A percentile compares a stretch with the other conserved stretches of the same genome.
Conservation (phyloP, 2,113 vertebrate genomes). For the Microtus montanus region DNA sequence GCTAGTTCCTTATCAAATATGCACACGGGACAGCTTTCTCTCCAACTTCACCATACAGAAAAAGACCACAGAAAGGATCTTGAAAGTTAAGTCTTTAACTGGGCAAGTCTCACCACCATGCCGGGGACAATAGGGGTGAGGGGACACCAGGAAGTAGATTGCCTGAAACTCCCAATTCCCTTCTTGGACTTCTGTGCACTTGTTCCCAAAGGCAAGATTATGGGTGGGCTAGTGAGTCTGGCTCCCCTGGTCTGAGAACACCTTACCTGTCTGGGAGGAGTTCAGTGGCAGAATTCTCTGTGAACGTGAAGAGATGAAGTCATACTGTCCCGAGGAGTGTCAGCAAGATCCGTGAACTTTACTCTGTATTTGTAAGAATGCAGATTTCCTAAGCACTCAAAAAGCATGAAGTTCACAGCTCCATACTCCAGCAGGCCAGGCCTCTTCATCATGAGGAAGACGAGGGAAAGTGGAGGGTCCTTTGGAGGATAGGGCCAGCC, state of each 20-base stretch:
- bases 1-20: not conserved
- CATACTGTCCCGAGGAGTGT: not conserved
- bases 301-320: not conserved
- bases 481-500: rapidly evolving
- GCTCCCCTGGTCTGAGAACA: not conserved
- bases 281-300: not conserved
- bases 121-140: not conserved
- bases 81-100: not conserved
- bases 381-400: not conserved
- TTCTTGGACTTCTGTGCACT: not conserved
- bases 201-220: rapidly evolving
- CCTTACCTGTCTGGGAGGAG: not conserved
- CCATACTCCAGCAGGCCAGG: not conserved
- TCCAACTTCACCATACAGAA: not conserved
- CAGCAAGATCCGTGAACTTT: not conserved
- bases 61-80: no score
- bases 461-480: not conserved
- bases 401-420: not conserved
- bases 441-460: not conserved
- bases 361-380: not conserved
- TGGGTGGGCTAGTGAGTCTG: not conserved
- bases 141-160: not conserved
- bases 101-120: not conserved
- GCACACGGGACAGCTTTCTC: not conserved
- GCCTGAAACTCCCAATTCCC: not conserved